Evolutionary conservation across 2,113 vertebrate genomes (phyloP), one percentile per base, ranked within the genome.

Genomic region (Amia ocellicauda): DNA sequence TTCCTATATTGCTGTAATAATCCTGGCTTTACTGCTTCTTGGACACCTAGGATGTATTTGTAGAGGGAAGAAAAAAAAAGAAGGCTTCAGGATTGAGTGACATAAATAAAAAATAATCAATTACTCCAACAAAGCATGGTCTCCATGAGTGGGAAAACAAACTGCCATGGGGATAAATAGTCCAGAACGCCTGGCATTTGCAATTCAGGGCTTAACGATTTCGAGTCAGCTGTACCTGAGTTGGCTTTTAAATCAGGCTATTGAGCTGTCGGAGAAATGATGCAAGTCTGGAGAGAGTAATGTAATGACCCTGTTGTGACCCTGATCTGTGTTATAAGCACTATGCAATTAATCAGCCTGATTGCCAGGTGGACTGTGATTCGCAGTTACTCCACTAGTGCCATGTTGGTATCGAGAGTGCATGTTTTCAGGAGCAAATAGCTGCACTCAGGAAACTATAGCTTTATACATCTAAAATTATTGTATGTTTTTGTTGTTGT

Each of bases 381-480:
- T 83, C 73, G 69, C 84, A 83, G 82, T 69, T 78, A 82, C 82
- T 82, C 80, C 78, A 69, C 85, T 87, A 84, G 69, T 77, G 45
- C 58, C 49, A 41, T 20, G 45, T 16, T 17, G 69, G 36, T 47
- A 19, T n/a, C n/a, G n/a, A n/a, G n/a, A n/a, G n/a, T n/a, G n/a
- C n/a, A n/a, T n/a, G n/a, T n/a, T n/a, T n/a, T n/a, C n/a, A n/a
- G n/a, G n/a, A n/a, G n/a, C n/a, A n/a, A n/a, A n/a, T n/a, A n/a
- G n/a, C n/a, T n/a, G n/a, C n/a, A n/a, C n/a, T n/a, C n/a, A n/a
- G n/a, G n/a, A n/a, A n/a, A n/a, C n/a, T n/a, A n/a, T n/a, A n/a
- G n/a, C n/a, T n/a, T n/a, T n/a, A n/a, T n/a, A n/a, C n/a, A n/a
- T n/a, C n/a, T n/a, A n/a, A n/a, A n/a, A n/a, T n/a, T n/a, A n/a